Conservation (phyloP, 2,113 vertebrate species). For the Pionites leucogaster region DNA sequence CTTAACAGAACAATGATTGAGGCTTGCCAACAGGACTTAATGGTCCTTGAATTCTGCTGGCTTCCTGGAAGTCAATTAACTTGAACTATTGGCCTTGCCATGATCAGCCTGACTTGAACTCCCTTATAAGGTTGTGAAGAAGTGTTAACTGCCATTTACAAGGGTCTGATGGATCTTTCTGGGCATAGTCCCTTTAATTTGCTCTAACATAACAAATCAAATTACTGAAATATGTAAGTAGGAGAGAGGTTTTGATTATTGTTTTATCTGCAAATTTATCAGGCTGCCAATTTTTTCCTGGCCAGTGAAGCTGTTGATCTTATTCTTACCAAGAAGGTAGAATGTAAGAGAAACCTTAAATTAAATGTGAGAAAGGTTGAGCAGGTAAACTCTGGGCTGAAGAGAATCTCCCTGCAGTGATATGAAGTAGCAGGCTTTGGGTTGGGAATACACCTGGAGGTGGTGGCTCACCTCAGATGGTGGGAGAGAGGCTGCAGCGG, state of each 20-base stretch:
- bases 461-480: accelerated
- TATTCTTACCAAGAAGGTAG: neutral
- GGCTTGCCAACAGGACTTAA: neutral
- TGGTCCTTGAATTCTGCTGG: neutral
- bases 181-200: neutral
- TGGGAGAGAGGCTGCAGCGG: neutral
- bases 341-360: neutral
- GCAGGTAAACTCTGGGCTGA: neutral
- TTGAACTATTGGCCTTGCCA: neutral
- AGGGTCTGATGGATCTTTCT: neutral
- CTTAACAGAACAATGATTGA: neutral
- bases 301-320: neutral
- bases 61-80: neutral
- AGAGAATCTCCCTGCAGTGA: neutral
- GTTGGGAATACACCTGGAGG: neutral
- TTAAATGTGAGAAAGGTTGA: neutral
- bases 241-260: neutral
- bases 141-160: neutral
- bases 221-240: neutral
- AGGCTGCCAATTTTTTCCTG: neutral
- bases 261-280: neutral
- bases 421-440: neutral
- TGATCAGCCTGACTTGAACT: neutral
- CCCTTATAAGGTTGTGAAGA: neutral
- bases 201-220: neutral